These are phyloP conservation scores for Eubucco bourcierii DNA, from an alignment of 2,113 vertebrate genomes.

Conservation along the genomic window DNA sequence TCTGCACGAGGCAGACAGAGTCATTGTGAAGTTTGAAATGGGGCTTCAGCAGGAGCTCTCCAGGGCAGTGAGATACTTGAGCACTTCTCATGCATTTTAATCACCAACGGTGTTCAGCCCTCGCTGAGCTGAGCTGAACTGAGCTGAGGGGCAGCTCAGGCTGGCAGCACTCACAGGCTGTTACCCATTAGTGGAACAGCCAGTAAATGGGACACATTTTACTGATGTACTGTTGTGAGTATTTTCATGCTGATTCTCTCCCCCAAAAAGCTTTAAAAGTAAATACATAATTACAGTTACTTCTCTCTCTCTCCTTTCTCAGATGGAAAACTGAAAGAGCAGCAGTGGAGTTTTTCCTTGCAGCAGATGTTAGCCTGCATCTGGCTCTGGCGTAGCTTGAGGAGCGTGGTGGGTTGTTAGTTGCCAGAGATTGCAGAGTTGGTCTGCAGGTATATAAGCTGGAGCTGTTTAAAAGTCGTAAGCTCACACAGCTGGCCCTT, in stretches of 20 bases:
- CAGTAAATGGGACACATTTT: background rate
- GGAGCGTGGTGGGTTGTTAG: background rate
- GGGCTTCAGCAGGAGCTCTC: background rate
- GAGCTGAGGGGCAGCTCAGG: background rate
- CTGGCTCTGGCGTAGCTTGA: background rate
- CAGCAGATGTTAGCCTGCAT: constrained; percentile 33
- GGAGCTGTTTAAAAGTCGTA: background rate
- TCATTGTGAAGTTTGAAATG: background rate
- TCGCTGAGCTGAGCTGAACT: background rate
- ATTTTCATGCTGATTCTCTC: constrained; percentile 10
- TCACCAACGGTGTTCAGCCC: accelerated
- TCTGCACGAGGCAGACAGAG: background rate
- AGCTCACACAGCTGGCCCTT: background rate
- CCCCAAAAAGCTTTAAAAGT: constrained; percentile 18
- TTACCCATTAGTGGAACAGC: background rate
- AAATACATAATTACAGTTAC: constrained; percentile 10
- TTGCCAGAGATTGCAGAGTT: constrained; percentile 5
- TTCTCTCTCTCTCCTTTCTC: background rate
- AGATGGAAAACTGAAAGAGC: background rate
- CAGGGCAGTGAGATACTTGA: background rate
- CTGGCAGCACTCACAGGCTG: background rate
- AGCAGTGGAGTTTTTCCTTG: constrained; percentile 1
- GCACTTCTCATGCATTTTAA: background rate
- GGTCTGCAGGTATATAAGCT: constrained; percentile 5
- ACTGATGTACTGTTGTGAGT: background rate